A percentile compares a stretch with the other conserved stretches of the same genome.
phyloP scores from a whole-genome alignment of 2,797 vertebrate species.

The Bucorvus abyssinicus region DNA sequence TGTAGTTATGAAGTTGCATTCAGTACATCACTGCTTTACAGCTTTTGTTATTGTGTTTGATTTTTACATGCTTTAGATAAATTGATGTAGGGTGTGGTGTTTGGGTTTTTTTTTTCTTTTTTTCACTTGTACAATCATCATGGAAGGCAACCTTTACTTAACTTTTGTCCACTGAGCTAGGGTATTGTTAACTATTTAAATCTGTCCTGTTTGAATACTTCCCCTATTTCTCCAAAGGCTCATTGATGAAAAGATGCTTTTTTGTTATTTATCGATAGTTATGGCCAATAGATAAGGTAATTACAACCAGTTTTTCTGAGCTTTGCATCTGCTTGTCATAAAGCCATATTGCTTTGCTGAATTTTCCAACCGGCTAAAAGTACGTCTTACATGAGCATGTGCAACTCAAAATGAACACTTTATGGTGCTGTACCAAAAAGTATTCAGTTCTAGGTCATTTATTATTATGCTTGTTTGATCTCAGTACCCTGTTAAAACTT shows the following conservation, averaged over 20 bases:
- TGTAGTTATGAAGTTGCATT: conserved; percentile 34
- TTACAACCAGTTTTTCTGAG: not conserved
- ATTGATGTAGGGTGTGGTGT: not conserved
- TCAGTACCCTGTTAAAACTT: conserved; percentile 25
- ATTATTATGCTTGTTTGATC: not conserved
- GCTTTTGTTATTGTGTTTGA: conserved; percentile 11
- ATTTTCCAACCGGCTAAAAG: not conserved
- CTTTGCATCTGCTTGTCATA: not conserved
- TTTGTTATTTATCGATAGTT: not conserved
- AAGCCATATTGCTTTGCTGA: not conserved
- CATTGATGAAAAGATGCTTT: not conserved
- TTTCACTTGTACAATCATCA: not conserved
- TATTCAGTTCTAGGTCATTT: not conserved
- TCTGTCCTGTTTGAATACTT: not conserved
- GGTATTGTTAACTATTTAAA: not conserved
- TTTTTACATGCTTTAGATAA: conserved; percentile 38
- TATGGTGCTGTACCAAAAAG: not conserved
- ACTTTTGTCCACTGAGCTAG: not conserved
- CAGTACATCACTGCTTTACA: not conserved
- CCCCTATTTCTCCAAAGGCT: not conserved
- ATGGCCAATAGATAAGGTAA: not conserved
- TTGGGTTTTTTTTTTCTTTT: not conserved
- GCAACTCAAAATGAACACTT: not conserved
- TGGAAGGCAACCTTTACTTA: not conserved
- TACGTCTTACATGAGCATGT: not conserved